Percentiles rank a stretch among this genome's conserved stretches.
Conservation (phyloP, 2,113 vertebrate species). For the Sander lucioperca region DNA sequence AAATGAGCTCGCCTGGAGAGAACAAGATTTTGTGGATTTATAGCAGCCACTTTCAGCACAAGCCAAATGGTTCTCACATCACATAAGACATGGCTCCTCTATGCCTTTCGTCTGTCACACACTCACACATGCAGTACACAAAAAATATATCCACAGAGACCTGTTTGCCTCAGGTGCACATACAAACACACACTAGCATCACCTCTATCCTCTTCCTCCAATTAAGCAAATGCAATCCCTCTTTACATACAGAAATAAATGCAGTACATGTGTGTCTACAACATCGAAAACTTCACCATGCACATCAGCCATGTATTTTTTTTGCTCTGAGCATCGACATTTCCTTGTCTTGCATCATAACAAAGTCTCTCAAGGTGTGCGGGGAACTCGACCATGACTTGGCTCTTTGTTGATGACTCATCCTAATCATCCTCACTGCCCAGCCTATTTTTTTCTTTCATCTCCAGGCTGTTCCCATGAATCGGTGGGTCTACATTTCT, state of each 20-base stretch:
- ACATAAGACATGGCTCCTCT: constrained; percentile 28
- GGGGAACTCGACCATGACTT: constrained; percentile 32
- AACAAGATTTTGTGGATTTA: constrained; percentile 68
- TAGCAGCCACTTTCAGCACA: constrained; percentile 47
- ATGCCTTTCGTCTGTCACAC: constrained; percentile 27
- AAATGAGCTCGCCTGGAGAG: constrained; percentile 60
- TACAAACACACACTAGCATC: not conserved
- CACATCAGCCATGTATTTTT: not conserved
- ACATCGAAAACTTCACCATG: not conserved
- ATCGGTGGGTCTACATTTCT: constrained; percentile 37
- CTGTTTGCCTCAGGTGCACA: not conserved
- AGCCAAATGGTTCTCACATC: constrained; percentile 43
- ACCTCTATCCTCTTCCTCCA: not conserved
- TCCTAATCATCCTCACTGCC: constrained; percentile 24
- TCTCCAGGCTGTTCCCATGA: constrained; percentile 41
- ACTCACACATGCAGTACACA: constrained; percentile 16
- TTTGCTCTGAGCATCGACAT: constrained; percentile 16
- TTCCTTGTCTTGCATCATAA: constrained; percentile 39
- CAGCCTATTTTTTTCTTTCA: constrained; percentile 18
- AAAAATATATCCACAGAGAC: constrained; percentile 6
- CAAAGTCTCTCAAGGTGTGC: constrained; percentile 31
- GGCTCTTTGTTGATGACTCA: constrained; percentile 56
- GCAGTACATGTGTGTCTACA: not conserved
- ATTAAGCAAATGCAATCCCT: not conserved
- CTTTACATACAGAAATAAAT: not conserved